Percentiles rank a stretch among this genome's conserved stretches.
Conservation (phyloP, 1,140 invertebrate genomes). For the Amyelois transitella region DNA sequence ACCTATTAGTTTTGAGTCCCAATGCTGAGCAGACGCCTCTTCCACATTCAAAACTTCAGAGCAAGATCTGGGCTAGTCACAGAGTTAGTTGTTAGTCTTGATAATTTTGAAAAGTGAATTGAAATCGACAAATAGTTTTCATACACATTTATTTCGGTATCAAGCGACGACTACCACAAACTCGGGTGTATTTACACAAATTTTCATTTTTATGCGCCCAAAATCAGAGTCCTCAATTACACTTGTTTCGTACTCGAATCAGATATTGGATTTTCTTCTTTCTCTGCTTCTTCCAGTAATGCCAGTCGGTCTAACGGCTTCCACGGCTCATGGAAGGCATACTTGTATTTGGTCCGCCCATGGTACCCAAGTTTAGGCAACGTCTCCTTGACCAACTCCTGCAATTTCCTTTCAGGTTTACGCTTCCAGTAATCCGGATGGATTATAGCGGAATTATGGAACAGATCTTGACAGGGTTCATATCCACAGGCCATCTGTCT, state of each 20-base stretch:
- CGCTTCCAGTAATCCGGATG: constrained; percentile 51
- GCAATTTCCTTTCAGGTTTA: constrained; percentile 24
- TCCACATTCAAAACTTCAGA: constrained; percentile 1
- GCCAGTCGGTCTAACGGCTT: constrained; percentile 48
- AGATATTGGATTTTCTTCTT: constrained; percentile 23
- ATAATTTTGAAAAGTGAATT: background rate
- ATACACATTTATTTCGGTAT: constrained; percentile 15
- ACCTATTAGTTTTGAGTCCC: too few species aligned
- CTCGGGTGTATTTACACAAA: constrained; percentile 1
- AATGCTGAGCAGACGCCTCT: too few species aligned
- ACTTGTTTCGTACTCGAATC: constrained; percentile 18
- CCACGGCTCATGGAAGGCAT: constrained; percentile 62
- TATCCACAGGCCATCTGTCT: background rate
- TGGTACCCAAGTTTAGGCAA: constrained; percentile 51
- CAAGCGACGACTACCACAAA: constrained; percentile 14
- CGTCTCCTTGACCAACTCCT: constrained; percentile 17
- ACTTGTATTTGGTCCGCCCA: constrained; percentile 51
- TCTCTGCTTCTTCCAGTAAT: constrained; percentile 46
- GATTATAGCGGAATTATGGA: constrained; percentile 43
- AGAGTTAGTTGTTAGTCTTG: too few species aligned
- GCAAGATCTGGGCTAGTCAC: too few species aligned
- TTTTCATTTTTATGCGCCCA: constrained; percentile 11
- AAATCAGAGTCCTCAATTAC: constrained; percentile 44
- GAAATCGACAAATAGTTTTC: background rate
- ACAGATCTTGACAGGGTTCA: constrained; percentile 30